Percentiles rank a stretch among this genome's conserved stretches.
Evolutionary conservation across 2,113 vertebrate genomes (phyloP).

Genomic region (Corythornis madagascariensis): DNA sequence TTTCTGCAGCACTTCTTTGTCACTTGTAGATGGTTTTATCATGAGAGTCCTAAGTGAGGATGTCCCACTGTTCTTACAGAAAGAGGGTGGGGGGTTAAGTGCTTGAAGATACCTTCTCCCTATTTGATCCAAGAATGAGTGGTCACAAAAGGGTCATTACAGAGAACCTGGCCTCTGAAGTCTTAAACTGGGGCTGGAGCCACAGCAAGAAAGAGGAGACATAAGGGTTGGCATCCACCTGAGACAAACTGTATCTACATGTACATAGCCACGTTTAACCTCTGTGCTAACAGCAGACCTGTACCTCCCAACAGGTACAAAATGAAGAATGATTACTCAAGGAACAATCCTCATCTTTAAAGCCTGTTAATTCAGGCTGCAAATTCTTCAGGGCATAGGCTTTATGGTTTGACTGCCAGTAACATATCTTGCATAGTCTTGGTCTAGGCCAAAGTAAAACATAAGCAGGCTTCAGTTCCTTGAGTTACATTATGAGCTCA

Average conservation of each 20-base stretch:
- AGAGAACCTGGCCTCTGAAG: background rate
- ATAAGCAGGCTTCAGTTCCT: background rate
- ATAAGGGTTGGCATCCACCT: accelerated
- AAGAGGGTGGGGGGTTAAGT: background rate
- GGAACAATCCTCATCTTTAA: background rate
- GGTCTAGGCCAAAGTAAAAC: background rate
- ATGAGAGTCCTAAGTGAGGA: accelerated
- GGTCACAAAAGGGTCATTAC: background rate
- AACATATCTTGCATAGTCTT: background rate
- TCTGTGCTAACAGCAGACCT: background rate
- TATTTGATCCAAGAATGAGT: background rate
- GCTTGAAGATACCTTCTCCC: background rate
- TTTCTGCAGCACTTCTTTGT: background rate
- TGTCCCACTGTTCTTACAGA: background rate
- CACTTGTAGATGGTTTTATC: background rate
- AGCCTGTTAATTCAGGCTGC: background rate
- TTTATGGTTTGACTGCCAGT: background rate
- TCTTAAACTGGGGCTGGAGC: background rate
- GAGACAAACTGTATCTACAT: background rate
- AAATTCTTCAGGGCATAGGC: background rate
- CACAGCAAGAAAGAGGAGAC: background rate
- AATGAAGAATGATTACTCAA: background rate
- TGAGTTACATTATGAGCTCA: background rate
- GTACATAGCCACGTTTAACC: background rate
- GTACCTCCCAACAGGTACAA: background rate